These are phyloP conservation scores for Synergus itoensis DNA, from an alignment of 2,888 invertebrate species.

Conservation along the genomic window DNA sequence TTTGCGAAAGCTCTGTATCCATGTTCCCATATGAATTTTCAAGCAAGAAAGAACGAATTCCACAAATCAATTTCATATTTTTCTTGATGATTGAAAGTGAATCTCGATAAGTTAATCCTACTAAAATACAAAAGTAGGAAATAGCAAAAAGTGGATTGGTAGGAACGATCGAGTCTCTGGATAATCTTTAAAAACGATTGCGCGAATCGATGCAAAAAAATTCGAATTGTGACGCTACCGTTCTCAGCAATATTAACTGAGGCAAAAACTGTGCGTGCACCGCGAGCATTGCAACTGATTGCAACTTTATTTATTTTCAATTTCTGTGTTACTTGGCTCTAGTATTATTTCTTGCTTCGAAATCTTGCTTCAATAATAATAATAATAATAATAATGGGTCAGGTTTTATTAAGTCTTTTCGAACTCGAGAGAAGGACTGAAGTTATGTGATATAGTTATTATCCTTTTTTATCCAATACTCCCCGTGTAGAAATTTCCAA, in stretches of 20 bases:
- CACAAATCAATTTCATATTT: conserved; percentile 15
- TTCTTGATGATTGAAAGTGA: conserved; percentile 9
- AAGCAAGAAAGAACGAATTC: background rate
- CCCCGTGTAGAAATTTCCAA: too few relatives aligned
- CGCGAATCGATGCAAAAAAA: conserved; percentile 20
- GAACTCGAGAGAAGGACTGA: background rate
- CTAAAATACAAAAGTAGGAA: background rate
- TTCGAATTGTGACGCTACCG: conserved; percentile 23
- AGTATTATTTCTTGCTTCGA: background rate
- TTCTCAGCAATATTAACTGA: conserved; percentile 17
- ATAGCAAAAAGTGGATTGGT: background rate
- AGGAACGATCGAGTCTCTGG: conserved; percentile 9
- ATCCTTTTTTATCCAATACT: too few relatives aligned
- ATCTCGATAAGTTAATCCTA: conserved; percentile 3
- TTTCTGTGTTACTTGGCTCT: conserved; percentile 10
- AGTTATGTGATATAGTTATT: too few relatives aligned
- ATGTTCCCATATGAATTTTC: background rate
- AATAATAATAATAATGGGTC: too few relatives aligned
- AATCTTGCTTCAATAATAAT: background rate
- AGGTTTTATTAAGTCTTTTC: background rate
- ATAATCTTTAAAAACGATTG: conserved; percentile 21
- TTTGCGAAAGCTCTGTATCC: background rate
- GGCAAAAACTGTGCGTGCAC: conserved; percentile 2
- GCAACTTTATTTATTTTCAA: conserved; percentile 6
- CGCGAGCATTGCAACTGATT: conserved; percentile 1